phyloP scores from a whole-genome alignment of 2,113 vertebrate species.

The Oreotrochilus melanogaster region DNA sequence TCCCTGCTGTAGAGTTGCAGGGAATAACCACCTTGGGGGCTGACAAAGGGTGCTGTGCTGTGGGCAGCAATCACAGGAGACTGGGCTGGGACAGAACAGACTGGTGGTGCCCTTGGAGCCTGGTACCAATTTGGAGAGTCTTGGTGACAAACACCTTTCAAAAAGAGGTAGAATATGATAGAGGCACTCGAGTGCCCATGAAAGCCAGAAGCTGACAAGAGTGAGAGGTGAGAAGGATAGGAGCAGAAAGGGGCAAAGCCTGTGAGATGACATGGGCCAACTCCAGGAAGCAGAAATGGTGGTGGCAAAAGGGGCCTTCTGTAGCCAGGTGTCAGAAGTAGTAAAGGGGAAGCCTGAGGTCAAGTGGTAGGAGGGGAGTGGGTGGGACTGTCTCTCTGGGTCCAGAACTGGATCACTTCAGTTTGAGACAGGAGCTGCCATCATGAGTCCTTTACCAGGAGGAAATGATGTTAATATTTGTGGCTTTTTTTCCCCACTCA shows the following conservation, averaged over 20 bases:
- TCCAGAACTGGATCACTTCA: neutral
- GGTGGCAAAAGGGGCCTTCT: neutral
- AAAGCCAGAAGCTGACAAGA: neutral
- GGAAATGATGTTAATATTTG: neutral
- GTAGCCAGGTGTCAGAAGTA: neutral
- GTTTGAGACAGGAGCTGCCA: neutral
- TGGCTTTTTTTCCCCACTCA: neutral
- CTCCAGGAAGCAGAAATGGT: neutral
- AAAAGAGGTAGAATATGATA: too few relatives aligned
- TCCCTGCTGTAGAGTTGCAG: neutral
- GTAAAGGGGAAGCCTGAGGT: neutral
- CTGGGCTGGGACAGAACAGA: neutral
- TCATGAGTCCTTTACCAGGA: neutral
- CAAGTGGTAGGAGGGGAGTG: neutral
- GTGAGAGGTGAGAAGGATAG: neutral
- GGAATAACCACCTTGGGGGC: neutral
- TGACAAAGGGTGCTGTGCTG: neutral
- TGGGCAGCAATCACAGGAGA: neutral
- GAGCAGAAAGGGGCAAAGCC: neutral
- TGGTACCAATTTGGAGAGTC: neutral
- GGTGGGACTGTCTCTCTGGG: neutral
- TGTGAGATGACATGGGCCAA: neutral
- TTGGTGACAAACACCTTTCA: neutral
- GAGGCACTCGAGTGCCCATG: neutral
- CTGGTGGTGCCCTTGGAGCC: neutral